Base-by-base conservation (phyloP, 1,140 invertebrate genomes). In the Acyrthosiphon pisum region DNA sequence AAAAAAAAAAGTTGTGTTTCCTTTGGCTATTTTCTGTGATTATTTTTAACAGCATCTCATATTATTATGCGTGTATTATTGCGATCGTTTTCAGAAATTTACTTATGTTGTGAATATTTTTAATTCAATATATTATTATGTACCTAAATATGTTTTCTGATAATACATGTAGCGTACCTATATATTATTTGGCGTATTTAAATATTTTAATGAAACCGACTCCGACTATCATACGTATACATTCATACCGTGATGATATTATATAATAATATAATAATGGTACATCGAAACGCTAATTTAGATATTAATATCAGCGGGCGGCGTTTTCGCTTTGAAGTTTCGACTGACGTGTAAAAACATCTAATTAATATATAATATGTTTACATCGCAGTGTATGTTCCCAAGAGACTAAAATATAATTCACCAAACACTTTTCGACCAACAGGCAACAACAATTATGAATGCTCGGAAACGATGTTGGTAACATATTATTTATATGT, bases 261-360 rank as follows among this genome's bases (percentile, higher is more conserved):
- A n/a, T 76, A 18, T 18, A n/a, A 76, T 46, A 9, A 46, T 46
- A 9, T 50, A 50, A 18, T 50, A 50, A 50, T 50, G 48, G 48
- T n/a, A 76, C n/a, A n/a, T n/a, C n/a, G 30, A 76, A 76, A 76
- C 60, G 60, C 60, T 76, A 76, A 76, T 76, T 76, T n/a, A n/a
- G 60, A 76, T 18, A n/a, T 76, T n/a, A 76, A 76, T 76, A n/a
- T 76, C 60, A n/a, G 60, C 60, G 6, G 60, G 14, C 60, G 60
- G 60, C 60, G 14, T 3, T 76, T 76, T 76, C n/a, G 30, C 60
- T 76, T 76, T 76, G 60, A 76, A 76, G 60, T 76, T 76, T n/a
- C 4, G 60, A 76, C 30, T 76, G 18, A 35, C 2, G 30, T n/a
- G 7, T 76, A 76, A 76, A 76, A n/a, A 76, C n/a, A 18, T 76